These are phyloP conservation scores for Microtus ochrogaster DNA, from an alignment of 2,113 vertebrate species.

Conservation along the genomic window DNA sequence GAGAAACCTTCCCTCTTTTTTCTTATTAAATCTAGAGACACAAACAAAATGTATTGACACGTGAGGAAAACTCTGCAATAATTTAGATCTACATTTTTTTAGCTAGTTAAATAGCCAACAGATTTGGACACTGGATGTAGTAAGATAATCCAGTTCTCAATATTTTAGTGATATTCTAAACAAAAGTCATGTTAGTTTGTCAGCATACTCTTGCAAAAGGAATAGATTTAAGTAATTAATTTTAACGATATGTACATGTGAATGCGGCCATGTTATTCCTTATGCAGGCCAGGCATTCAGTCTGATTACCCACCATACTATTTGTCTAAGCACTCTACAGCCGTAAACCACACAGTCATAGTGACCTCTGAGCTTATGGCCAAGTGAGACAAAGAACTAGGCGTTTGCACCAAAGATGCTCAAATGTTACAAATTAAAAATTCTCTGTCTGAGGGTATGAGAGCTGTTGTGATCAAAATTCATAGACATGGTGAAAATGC, in stretches of 20 bases:
- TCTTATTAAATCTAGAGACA: background rate
- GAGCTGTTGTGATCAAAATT: background rate
- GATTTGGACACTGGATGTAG: background rate
- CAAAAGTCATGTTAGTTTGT: background rate
- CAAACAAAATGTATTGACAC: slow-evolving; percentile 7
- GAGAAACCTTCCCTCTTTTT: background rate
- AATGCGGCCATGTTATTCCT: background rate
- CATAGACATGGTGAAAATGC: background rate
- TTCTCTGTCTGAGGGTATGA: background rate
- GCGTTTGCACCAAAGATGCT: background rate
- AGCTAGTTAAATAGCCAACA: background rate
- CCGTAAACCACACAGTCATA: background rate
- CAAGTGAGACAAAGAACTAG: background rate
- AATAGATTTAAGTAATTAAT: background rate
- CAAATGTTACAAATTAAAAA: background rate
- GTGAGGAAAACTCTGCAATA: background rate
- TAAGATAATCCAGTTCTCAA: background rate
- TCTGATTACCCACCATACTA: background rate
- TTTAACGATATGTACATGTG: no score
- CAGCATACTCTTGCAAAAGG: background rate
- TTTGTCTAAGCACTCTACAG: background rate
- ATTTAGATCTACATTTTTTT: slow-evolving; percentile 7
- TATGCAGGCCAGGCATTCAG: background rate
- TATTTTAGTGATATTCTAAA: slow-evolving; percentile 23
- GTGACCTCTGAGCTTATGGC: background rate